Conservation (phyloP, 2,113 vertebrate genomes). For the Etheostoma spectabile region DNA sequence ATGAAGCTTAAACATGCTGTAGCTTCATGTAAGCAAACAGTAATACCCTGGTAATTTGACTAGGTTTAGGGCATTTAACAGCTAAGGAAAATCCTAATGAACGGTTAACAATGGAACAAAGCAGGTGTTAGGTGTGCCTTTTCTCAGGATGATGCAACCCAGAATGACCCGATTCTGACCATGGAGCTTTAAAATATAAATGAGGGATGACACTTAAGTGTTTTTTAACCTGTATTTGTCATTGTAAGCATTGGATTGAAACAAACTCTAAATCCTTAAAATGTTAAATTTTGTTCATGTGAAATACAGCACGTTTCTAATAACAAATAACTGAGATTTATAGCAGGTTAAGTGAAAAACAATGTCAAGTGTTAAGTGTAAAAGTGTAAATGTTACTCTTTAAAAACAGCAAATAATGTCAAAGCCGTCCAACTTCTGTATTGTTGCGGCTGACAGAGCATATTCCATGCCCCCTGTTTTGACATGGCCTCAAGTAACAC, state of each 20-base stretch:
- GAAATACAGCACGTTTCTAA: not conserved
- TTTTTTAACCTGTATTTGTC: not conserved
- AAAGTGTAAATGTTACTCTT: not conserved
- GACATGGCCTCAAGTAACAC: conserved; percentile 53
- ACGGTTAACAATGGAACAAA: conserved; percentile 27
- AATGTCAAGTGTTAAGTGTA: not conserved
- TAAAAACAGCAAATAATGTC: not conserved
- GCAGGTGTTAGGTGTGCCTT: conserved; percentile 35
- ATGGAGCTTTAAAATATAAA: conserved; percentile 11
- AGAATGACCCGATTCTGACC: not conserved
- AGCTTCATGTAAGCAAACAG: not conserved
- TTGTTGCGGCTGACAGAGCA: conserved; percentile 28
- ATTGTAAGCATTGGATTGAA: not conserved
- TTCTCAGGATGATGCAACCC: not conserved
- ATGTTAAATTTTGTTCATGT: not conserved
- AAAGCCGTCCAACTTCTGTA: conserved; percentile 1
- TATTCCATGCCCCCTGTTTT: conserved; percentile 32
- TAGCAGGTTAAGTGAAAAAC: not conserved
- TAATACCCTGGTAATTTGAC: not conserved
- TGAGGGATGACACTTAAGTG: not conserved
- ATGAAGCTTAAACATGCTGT: not conserved
- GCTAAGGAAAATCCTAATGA: conserved; percentile 5
- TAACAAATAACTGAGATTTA: not conserved
- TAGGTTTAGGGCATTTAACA: conserved; percentile 9
- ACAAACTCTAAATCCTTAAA: not conserved